Conservation (phyloP, 1,140 invertebrate genomes). For the Hyphantria cunea region DNA sequence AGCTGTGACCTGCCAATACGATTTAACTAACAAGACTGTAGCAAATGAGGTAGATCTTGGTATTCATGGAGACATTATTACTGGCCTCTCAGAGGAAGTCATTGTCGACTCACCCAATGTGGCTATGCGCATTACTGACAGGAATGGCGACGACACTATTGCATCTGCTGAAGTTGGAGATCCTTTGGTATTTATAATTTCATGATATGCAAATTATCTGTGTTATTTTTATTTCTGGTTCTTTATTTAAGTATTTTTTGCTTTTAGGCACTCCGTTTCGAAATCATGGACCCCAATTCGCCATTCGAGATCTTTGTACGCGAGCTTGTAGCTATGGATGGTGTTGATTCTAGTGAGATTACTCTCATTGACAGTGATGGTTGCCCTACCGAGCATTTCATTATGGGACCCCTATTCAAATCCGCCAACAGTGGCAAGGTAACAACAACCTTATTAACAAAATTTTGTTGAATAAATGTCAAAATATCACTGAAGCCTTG, state of each 20-base stretch:
- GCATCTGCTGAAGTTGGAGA: slow-evolving; percentile 94
- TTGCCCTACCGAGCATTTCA: slow-evolving; percentile 95
- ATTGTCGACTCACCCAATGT: slow-evolving; percentile 96
- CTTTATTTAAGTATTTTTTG: slow-evolving; percentile 21
- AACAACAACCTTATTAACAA: slow-evolving; percentile 46
- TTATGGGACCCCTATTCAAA: slow-evolving; percentile 95
- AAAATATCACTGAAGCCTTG: no score
- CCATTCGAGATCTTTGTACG: slow-evolving; percentile 97
- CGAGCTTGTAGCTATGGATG: slow-evolving; percentile 96
- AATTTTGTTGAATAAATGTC: no score
- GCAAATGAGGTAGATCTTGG: slow-evolving; percentile 95
- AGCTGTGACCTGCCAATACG: slow-evolving; percentile 96
- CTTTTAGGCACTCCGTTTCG: slow-evolving; percentile 90
- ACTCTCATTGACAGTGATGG: slow-evolving; percentile 95
- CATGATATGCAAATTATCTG: background rate
- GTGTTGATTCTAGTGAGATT: slow-evolving; percentile 95
- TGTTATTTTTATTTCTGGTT: slow-evolving; percentile 2
- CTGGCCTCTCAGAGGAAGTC: slow-evolving; percentile 90
- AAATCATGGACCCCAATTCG: slow-evolving; percentile 94
- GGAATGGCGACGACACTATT: slow-evolving; percentile 89
- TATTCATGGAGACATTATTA: slow-evolving; percentile 92
- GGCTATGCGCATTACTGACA: slow-evolving; percentile 96
- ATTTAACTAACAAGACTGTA: slow-evolving; percentile 95
- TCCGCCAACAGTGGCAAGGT: slow-evolving; percentile 89
- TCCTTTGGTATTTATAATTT: slow-evolving; percentile 83